Base-by-base conservation (phyloP, 2,888 invertebrate species). In the Aspidiotus rigidus region DNA sequence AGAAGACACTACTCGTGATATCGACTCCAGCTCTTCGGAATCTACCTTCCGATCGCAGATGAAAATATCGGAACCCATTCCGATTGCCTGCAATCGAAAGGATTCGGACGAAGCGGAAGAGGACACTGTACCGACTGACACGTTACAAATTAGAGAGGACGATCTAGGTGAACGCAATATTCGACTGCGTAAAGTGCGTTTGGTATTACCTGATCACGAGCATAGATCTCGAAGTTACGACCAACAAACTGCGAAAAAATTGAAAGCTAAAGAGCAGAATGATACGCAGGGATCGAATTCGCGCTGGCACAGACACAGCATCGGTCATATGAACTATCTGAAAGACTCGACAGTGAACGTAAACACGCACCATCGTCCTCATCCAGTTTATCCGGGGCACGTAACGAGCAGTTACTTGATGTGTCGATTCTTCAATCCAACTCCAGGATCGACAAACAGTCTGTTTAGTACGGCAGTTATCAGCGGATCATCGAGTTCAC, bases 391-490 rank as follows among this genome's bases (percentile, higher is more conserved):
- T 28, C 71, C 71, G 10, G 72, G 70, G n/a, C 62, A 62, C 44
- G 61, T 62, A 16, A 62, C 59, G 57, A 62, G 69, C 55, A 69
- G 67, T 60, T 62, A 62, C 15, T 44, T 62, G 55, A 63, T 62
- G 17, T 69, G 56, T 56, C 62, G 62, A 7, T 70, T 71, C 56
- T 61, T 60, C 42, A 64, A 64, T 39, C 13, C 64, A 3, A 69
- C 70, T 54, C 69, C 71, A n/a, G 86, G 86, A 75, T 86, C 83
- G 74, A 84, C 89, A 74, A 91, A 89, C 79, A 90, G 91, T 72
- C 85, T 96, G 74, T 95, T 96, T 84, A 93, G 92, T 79, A 96
- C 95, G 71, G 95, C 95, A 72, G 95, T 96, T 76, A 94, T 96
- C 79, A 93, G 91, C 76, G 96, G 95, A 74, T 92, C 92, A 76